Evolutionary conservation across 2,888 invertebrate species (phyloP), one percentile per base, ranked within the genome.

Genomic region (Eurytoma californica): DNA sequence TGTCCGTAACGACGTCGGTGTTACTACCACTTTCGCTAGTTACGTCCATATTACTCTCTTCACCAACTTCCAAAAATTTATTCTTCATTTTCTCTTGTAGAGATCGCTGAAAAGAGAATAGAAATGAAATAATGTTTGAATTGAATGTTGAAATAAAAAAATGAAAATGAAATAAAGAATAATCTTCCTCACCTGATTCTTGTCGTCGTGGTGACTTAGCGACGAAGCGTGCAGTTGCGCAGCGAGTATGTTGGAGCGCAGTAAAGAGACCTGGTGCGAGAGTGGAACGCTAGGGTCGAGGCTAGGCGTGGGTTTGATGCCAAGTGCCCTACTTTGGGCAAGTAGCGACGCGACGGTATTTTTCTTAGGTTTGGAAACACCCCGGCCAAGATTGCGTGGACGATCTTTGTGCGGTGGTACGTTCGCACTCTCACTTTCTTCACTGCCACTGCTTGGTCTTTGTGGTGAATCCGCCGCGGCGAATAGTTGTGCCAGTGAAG

Each of bases 321-420:
- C 96, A 55, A 96, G 92, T 5, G 96, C 97, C 79, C 97, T 91
- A 87, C 96, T 96, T 91, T 97, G 97, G 0, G 97, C 97, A 83
- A 97, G 91, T 70, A 97, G 91, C 2, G 97, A 97, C 0, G 97
- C 97, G 0, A 97, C 97, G 0, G 97, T 97, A 89, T 97, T 97
- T 92, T 97, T 97, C 92, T 97, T 97, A 82, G 97, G 97, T 89
- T 96, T 96, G 85, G 96, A 96, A 28, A 96, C 96, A 0, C 97
- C 97, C 7, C 96, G 93, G 30, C 97, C 97, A 39, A 97, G 92
- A 91, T 97, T 96, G 13, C 96, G 92, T 0, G 96, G 96, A 51
- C 96, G 91, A 3, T 96, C 95, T 87, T 96, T 96, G 58, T 90
- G 89, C 47, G 89, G 89, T 2, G 87, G 20, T 0, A 55, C 67